Conservation (phyloP, 2,797 vertebrate genomes). For the Helicolenus hilgendorfi region DNA sequence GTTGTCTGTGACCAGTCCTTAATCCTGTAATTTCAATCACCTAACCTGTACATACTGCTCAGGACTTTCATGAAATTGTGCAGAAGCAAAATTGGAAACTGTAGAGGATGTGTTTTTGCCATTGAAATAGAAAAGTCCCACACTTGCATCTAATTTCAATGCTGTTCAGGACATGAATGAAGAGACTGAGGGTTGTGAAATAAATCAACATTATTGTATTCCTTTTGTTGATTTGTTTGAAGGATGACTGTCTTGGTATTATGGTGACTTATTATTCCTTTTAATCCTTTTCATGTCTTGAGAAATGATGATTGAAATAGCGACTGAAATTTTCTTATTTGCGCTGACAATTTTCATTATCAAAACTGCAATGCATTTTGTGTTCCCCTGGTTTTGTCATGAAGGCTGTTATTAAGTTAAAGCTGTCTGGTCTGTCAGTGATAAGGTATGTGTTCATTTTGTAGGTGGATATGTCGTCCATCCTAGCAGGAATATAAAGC, state of each 20-base stretch:
- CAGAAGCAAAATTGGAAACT: neutral
- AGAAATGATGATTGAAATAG: conserved; percentile 30
- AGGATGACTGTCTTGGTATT: neutral
- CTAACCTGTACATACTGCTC: neutral
- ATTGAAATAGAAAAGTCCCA: neutral
- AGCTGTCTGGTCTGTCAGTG: conserved; percentile 52
- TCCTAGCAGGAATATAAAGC: conserved; percentile 25
- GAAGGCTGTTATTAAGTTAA: conserved; percentile 18
- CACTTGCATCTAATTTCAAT: neutral
- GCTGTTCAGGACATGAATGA: neutral
- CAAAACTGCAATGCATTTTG: conserved; percentile 17
- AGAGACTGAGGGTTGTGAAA: neutral
- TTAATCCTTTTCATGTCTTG: neutral
- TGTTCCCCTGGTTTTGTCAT: conserved; percentile 9
- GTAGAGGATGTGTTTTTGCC: neutral
- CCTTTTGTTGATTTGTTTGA: conserved; percentile 7
- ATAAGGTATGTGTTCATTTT: conserved; percentile 44
- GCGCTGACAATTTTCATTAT: conserved; percentile 1
- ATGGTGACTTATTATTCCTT: neutral
- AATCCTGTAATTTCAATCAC: neutral
- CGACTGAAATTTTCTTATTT: neutral
- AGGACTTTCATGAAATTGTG: neutral
- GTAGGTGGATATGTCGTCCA: conserved; percentile 13
- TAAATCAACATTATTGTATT: neutral
- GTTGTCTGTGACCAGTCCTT: neutral